Percentiles rank a stretch among this genome's conserved stretches.
Conservation (phyloP, 2,888 invertebrate genomes). For the Amphipyra tragopoginis region DNA sequence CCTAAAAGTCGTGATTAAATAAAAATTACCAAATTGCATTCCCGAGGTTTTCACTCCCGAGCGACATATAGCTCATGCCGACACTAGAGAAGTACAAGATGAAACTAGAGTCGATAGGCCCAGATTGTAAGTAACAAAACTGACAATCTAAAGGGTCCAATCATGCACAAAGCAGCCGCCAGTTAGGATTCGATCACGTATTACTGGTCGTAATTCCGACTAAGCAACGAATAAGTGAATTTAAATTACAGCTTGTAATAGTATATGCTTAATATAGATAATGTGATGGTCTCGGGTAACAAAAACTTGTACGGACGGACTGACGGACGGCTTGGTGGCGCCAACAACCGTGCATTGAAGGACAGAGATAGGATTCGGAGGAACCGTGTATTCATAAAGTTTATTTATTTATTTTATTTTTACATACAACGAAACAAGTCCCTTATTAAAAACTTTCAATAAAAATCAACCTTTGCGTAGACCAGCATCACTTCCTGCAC, state of each 20-base stretch:
- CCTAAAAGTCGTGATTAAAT: no score
- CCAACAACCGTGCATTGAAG: constrained; percentile 40
- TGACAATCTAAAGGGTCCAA: constrained; percentile 26
- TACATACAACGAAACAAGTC: constrained; percentile 25
- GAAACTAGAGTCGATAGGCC: constrained; percentile 27
- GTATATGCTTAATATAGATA: constrained; percentile 52
- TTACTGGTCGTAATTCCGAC: constrained; percentile 41
- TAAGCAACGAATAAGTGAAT: constrained; percentile 53
- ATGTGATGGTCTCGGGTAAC: constrained; percentile 46
- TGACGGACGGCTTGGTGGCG: constrained; percentile 48
- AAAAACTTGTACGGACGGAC: constrained; percentile 53
- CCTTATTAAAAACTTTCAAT: constrained; percentile 39
- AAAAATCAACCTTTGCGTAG: constrained; percentile 35
- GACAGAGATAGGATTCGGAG: constrained; percentile 45
- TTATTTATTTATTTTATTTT: constrained; percentile 21
- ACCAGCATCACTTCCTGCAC: constrained; percentile 43
- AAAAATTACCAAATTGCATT: no score
- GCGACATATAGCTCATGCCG: no score
- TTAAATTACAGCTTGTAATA: constrained; percentile 55
- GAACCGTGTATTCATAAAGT: constrained; percentile 12
- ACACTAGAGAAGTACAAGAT: constrained; percentile 18
- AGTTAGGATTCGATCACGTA: constrained; percentile 47
- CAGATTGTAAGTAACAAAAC: constrained; percentile 18
- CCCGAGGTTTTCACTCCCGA: no score
- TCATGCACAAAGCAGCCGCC: constrained; percentile 37